phyloP scores from a whole-genome alignment of 2,113 vertebrate genomes.

The Aldabrachelys gigantea region DNA sequence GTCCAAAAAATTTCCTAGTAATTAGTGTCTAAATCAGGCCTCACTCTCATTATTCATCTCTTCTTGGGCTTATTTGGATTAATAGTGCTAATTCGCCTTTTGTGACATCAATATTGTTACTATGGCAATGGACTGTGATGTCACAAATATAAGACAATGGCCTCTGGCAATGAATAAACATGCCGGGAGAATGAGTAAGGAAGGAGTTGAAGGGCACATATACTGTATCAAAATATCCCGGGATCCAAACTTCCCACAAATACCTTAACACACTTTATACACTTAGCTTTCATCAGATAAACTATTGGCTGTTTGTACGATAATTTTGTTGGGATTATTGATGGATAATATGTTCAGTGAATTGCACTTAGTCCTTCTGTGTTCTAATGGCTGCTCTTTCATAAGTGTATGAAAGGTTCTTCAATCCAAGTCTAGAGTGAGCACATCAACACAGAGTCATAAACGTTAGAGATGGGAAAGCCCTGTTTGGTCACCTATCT shows the following conservation, averaged over 20 bases:
- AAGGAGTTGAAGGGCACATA: neutral
- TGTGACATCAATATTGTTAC: conserved; percentile 58
- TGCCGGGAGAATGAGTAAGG: conserved; percentile 25
- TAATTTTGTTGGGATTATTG: neutral
- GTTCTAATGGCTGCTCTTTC: neutral
- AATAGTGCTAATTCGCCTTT: conserved; percentile 54
- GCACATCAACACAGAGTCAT: neutral
- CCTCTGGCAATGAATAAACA: conserved; percentile 12
- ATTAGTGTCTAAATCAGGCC: conserved; percentile 55
- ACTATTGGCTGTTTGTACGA: neutral
- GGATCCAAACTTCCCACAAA: neutral
- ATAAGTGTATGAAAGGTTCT: neutral
- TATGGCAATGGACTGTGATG: conserved; percentile 48
- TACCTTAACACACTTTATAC: neutral
- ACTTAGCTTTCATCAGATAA: conserved; percentile 14
- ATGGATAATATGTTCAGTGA: conserved; percentile 24
- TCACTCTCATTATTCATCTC: conserved; percentile 60
- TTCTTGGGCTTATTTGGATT: neutral
- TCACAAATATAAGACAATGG: conserved; percentile 70
- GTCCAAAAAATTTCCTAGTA: conserved; percentile 63
- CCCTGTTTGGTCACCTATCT: neutral
- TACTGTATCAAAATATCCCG: neutral
- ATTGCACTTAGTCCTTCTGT: neutral
- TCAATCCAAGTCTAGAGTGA: neutral
- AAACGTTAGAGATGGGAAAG: neutral